These are phyloP conservation scores for Brachionus manjavacas DNA, from an alignment of 1,140 invertebrate genomes.

Conservation along the genomic window DNA sequence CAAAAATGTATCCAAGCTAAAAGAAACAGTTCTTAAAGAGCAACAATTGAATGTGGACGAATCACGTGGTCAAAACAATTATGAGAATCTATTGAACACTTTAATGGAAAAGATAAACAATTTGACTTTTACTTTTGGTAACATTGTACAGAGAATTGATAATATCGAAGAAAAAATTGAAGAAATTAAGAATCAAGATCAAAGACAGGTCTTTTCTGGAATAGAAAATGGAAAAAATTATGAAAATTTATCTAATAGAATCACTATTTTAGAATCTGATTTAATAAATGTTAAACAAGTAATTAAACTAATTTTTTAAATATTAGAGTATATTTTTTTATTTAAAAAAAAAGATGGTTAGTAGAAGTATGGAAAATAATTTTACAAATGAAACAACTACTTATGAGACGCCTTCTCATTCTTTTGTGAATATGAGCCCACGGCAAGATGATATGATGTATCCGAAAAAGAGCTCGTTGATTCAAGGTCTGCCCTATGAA, in stretches of 20 bases:
- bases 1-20: neutral
- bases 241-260: neutral
- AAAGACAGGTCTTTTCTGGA: neutral
- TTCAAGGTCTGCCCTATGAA: conserved; percentile 1
- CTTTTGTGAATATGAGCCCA: conserved; percentile 17
- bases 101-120: conserved; percentile 17
- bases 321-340: neutral
- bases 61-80: neutral
- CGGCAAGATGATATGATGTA: neutral
- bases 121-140: conserved; percentile 11
- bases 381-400: neutral
- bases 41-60: neutral
- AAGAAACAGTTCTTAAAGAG: neutral
- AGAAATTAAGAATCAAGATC: neutral
- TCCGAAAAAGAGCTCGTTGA: conserved; percentile 14
- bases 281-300: conserved; percentile 26
- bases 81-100: conserved; percentile 9
- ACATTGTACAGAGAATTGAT: neutral
- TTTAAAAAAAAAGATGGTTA: neutral
- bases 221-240: neutral
- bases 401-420: conserved; percentile 2
- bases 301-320: neutral
- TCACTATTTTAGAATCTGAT: conserved; percentile 3
- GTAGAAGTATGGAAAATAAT: neutral
- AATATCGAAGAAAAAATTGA: conserved; percentile 2